A percentile compares a stretch with the other conserved stretches of the same genome.
phyloP scores from a whole-genome alignment of 2,113 vertebrate genomes.

The human (Homo sapiens) region DNA sequence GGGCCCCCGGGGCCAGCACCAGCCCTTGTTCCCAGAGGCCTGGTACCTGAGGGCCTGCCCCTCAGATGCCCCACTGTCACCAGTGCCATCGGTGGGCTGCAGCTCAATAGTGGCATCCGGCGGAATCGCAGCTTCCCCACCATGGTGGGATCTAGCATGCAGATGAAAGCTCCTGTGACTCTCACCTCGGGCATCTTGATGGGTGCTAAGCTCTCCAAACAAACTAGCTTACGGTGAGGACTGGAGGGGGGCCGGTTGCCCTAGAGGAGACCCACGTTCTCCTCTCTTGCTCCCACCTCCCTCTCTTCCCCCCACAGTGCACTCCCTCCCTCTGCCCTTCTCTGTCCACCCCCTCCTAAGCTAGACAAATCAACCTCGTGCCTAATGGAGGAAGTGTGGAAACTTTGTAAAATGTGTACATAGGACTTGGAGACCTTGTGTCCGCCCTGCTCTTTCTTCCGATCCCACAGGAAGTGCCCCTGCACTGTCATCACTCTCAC shows the following conservation, averaged over 20 bases:
- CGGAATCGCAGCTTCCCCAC: constrained; percentile 96
- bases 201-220: constrained; percentile 87
- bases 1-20: constrained; percentile 88
- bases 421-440: constrained; percentile 77
- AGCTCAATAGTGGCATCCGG: constrained; percentile 91
- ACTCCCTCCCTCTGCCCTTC: neutral
- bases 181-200: constrained; percentile 90
- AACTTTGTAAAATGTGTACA: constrained; percentile 83
- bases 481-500: constrained; percentile 38
- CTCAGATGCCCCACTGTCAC: constrained; percentile 82
- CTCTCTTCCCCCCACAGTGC: neutral
- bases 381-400: constrained; percentile 83
- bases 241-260: neutral
- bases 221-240: constrained; percentile 85
- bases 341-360: constrained; percentile 76
- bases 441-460: constrained; percentile 66
- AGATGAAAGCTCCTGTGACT: constrained; percentile 93
- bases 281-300: neutral
- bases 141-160: constrained; percentile 98
- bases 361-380: constrained; percentile 88
- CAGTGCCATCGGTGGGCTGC: constrained; percentile 88
- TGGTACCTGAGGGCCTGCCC: constrained; percentile 81
- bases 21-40: constrained; percentile 85
- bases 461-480: constrained; percentile 53
- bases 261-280: neutral